Evolutionary conservation across 1,140 invertebrate species (phyloP), one percentile per base, ranked within the genome.

Genomic region (Cotesia glomerata): DNA sequence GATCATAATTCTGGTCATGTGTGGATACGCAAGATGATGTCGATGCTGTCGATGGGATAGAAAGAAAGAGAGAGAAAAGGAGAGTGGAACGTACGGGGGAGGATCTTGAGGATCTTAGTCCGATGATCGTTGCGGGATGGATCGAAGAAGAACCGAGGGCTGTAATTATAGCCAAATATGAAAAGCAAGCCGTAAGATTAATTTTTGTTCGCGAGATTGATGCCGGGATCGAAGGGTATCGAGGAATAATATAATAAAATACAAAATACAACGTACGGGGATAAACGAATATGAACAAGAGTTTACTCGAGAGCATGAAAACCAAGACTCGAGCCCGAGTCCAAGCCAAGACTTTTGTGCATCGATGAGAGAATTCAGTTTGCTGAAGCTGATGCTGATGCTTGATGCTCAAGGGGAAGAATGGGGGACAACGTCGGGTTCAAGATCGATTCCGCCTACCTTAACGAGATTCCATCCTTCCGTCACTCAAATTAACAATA

Each of bases 141-240:
- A 74, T 76, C 73, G 72, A 39, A 71, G 70, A 72, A 14, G 13
- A 69, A 67, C 64, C 75, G 68, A 84, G 79, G 81, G 82, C 84
- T 86, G 84, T 86, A 86, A 86, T 86, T 86, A 86, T 85, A 84
- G 83, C 84, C 81, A 85, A 86, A 86, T 83, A 86, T 85, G 83
- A 86, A 82, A 84, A 85, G 75, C 81, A 76, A 78, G 75, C 77
- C 74, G 75, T 79, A 78, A 82, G 81, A 83, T 83, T 82, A 83
- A 83, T 83, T 83, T 81, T 62, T 80, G 26, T 82, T 79, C 82
- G 80, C 81, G 84, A 86, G 85, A 86, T 85, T 86, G 85, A 86
- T 86, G 85, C 84, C 82, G 77, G 80, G 83, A 84, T 86, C 84
- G 83, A 84, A 84, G 79, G 80, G 71, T 79, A 80, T 76, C 74